Evolutionary conservation across 2,888 invertebrate species (phyloP), one percentile per base, ranked within the genome.

Genomic region (Lithophane leautieri): DNA sequence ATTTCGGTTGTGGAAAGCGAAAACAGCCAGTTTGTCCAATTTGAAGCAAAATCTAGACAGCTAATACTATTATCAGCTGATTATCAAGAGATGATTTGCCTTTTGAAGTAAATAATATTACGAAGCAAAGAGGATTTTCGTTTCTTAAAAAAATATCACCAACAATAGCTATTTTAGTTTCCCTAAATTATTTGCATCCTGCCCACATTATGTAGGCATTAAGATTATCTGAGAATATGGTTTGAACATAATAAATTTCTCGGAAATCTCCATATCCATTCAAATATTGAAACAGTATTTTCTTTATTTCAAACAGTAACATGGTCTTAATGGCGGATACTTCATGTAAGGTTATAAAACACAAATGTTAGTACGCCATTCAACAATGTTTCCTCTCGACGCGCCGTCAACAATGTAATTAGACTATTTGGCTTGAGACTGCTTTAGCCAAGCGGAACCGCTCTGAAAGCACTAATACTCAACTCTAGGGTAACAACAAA

Each of bases 371-470:
- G 60, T 52, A 58, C 34, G n/a, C 61, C 70, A 61, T 72, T 60
- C 61, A 67, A 74, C 73, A 84, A 79, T 69, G 77, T 81, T 83
- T 73, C 47, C 56, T 68, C 73, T 70, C 71, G 40, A 74, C 74
- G 54, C 67, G 62, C 70, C 77, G 73, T 85, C 76, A 86, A 83
- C 86, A 86, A 83, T 81, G 83, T 86, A 86, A 86, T 86, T 86
- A 83, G 77, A 86, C 83, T 74, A 83, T 86, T 86, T 81, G 76
- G 72, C 73, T 86, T 74, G 77, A 83, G 76, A 74, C 70, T 81
- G 70, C 66, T 70, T 71, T 62, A 79, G 67, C 69, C 62, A 73
- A 76, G 75, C 73, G 72, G 65, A 85, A 76, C 77, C 60, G 65
- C 70, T 63, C 58, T 83, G 76, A 74, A 82, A 83, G 81, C 81